Conservation (phyloP, 1,140 invertebrate species). For the Leptopilina clavipes region DNA sequence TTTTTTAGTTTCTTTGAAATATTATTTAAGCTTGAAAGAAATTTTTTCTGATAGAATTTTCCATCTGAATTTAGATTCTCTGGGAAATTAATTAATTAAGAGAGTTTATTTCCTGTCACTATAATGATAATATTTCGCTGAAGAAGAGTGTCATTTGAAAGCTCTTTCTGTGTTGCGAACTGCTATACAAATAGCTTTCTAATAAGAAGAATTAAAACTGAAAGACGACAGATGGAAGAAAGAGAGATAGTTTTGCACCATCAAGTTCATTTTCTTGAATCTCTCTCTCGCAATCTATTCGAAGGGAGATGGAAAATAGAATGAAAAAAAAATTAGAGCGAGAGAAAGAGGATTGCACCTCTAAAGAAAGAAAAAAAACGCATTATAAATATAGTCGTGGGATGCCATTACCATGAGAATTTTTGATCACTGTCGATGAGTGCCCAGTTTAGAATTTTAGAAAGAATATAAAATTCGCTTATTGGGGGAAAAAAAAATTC, state of each 20-base stretch:
- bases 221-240: not conserved
- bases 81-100: not conserved
- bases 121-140: not conserved
- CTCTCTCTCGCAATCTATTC: not conserved
- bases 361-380: not conserved
- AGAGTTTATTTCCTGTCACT: not conserved
- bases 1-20: no score
- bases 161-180: not conserved
- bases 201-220: not conserved
- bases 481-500: no score
- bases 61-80: no score
- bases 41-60: no score
- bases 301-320: slow-evolving; percentile 25
- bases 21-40: no score
- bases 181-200: slow-evolving; percentile 23
- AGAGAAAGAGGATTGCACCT: slow-evolving; percentile 34
- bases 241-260: slow-evolving; percentile 19
- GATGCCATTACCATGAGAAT: not conserved
- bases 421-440: not conserved
- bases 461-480: not conserved
- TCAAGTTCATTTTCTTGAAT: slow-evolving; percentile 17
- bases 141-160: not conserved
- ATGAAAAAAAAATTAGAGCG: slow-evolving; percentile 35
- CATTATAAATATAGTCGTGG: slow-evolving; percentile 1
- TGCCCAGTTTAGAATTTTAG: slow-evolving; percentile 1